A percentile compares a stretch with the other conserved stretches of the same genome.
These are phyloP conservation scores for Hypomecis punctinalis DNA, from an alignment of 2,888 invertebrate genomes.

Conservation along the genomic window DNA sequence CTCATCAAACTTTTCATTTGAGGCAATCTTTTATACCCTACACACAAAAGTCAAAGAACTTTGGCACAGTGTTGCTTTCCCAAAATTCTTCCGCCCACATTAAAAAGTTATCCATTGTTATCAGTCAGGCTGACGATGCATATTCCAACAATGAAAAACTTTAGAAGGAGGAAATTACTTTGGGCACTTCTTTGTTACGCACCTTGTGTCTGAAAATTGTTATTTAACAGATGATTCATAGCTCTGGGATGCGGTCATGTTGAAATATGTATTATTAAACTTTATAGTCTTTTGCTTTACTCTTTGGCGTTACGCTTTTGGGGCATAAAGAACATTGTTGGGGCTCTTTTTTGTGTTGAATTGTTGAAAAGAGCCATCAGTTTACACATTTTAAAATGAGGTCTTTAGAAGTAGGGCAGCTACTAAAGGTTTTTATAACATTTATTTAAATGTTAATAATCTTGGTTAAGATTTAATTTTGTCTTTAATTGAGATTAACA, in stretches of 20 bases:
- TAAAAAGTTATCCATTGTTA: constrained; percentile 31
- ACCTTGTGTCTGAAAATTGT: constrained; percentile 27
- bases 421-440: too few species aligned
- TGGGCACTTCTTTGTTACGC: constrained; percentile 27
- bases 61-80: constrained; percentile 9
- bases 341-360: too few species aligned
- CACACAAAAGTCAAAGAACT: constrained; percentile 20
- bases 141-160: constrained; percentile 27
- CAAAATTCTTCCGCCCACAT: constrained; percentile 24
- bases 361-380: too few species aligned
- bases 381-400: too few species aligned
- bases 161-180: constrained; percentile 32
- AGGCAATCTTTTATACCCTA: constrained; percentile 1
- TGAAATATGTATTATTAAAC: constrained; percentile 16
- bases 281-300: neutral
- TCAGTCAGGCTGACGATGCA: constrained; percentile 26
- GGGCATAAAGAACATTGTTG: too few species aligned
- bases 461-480: too few species aligned
- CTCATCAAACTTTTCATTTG: neutral
- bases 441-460: too few species aligned
- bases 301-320: neutral
- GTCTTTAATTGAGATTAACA: too few species aligned
- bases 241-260: constrained; percentile 10
- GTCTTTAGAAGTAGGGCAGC: too few species aligned
- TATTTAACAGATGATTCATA: constrained; percentile 22